Evolutionary conservation across 2,888 invertebrate species (phyloP).

Genomic region (Dioctria rufipes): DNA sequence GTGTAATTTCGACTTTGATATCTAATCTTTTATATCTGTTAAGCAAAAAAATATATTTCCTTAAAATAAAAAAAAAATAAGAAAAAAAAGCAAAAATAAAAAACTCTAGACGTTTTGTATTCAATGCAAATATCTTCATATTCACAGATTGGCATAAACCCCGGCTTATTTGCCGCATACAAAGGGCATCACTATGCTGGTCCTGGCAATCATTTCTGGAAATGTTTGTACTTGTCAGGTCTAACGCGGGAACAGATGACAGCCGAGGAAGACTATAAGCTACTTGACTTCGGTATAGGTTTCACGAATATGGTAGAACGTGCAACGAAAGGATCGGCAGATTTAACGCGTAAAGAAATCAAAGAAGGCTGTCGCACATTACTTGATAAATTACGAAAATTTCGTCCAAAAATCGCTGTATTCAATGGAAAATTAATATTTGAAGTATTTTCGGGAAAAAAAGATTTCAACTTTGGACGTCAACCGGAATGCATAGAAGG

Average conservation of each 20-base stretch:
- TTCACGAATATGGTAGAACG: constrained; percentile 98
- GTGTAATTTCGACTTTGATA: constrained; percentile 74
- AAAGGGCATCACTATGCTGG: constrained; percentile 99
- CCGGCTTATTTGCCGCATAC: constrained; percentile 96
- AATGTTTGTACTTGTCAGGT: constrained; percentile 94
- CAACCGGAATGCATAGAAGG: constrained; percentile 95
- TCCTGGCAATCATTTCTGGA: constrained; percentile 99
- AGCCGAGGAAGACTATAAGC: constrained; percentile 95
- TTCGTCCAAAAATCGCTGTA: constrained; percentile 95
- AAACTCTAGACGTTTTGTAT: neutral
- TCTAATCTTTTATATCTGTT: neutral
- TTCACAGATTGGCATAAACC: constrained; percentile 96
- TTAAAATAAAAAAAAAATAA: constrained; percentile 9
- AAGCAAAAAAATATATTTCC: constrained; percentile 10
- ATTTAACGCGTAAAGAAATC: constrained; percentile 93
- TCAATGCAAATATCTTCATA: constrained; percentile 43
- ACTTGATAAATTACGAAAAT: constrained; percentile 90
- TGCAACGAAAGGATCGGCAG: constrained; percentile 96
- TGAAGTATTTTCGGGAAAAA: constrained; percentile 97
- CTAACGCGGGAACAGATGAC: constrained; percentile 96
- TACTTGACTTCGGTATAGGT: constrained; percentile 94
- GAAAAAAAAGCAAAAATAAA: constrained; percentile 4
- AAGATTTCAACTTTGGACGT: constrained; percentile 96
- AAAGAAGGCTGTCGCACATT: constrained; percentile 93
- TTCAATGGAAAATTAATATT: constrained; percentile 99